phyloP scores from a whole-genome alignment of 2,797 vertebrate species.

The Trichosurus vulpecula region DNA sequence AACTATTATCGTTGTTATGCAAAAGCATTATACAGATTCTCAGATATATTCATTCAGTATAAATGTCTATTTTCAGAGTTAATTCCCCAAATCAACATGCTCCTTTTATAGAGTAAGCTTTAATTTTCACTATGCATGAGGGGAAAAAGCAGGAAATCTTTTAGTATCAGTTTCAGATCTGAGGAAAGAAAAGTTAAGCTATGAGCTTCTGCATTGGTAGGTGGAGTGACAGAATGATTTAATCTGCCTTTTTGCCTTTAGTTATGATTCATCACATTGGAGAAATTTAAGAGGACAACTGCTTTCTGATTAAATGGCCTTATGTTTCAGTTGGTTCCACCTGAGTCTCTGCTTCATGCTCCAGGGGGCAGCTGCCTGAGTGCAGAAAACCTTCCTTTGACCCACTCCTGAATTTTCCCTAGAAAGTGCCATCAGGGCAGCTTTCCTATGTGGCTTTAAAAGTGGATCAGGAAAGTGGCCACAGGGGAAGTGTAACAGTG shows the following conservation, averaged over 20 bases:
- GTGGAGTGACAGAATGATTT: slow-evolving; percentile 6
- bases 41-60: slow-evolving; percentile 13
- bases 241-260: slow-evolving; percentile 47
- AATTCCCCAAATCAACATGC: not conserved
- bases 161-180: slow-evolving; percentile 22
- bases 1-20: not conserved
- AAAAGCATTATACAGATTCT: not conserved
- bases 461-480: not conserved
- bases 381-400: slow-evolving; percentile 1
- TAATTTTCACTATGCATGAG: not conserved
- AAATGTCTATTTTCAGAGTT: slow-evolving; percentile 5
- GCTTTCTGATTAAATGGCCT: not conserved
- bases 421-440: not conserved
- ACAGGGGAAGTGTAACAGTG: not conserved
- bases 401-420: not conserved
- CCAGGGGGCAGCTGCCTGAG: slow-evolving; percentile 15
- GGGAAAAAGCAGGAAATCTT: slow-evolving; percentile 13
- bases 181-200: slow-evolving; percentile 28
- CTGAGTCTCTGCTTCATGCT: slow-evolving; percentile 33
- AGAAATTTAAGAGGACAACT: slow-evolving; percentile 27
- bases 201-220: not conserved
- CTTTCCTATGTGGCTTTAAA: not conserved
- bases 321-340: not conserved
- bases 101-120: slow-evolving; percentile 29
- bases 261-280: slow-evolving; percentile 15